Evolutionary conservation across 2,888 invertebrate species (phyloP).

Genomic region (Calameuta pallipes): DNA sequence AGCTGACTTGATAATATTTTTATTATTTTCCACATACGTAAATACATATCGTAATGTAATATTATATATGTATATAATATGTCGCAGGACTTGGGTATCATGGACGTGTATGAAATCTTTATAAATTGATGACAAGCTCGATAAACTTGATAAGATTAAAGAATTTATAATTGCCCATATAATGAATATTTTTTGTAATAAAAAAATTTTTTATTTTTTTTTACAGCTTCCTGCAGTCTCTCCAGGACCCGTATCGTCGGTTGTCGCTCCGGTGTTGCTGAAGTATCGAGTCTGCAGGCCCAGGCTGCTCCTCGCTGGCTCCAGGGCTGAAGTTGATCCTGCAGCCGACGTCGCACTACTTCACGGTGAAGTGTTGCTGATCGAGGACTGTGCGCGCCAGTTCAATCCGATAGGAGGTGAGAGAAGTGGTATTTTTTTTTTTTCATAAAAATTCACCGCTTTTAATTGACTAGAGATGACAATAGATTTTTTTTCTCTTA

Average conservation of each 20-base stretch:
- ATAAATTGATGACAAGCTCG: neutral
- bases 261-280: slow-evolving; percentile 59
- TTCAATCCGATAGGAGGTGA: slow-evolving; percentile 70
- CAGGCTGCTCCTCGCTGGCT: slow-evolving; percentile 72
- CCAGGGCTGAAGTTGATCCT: slow-evolving; percentile 74
- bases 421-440: neutral
- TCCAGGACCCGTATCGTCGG: slow-evolving; percentile 57
- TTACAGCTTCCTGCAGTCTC: slow-evolving; percentile 56
- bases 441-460: neutral
- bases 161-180: neutral
- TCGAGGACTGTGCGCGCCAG: slow-evolving; percentile 70
- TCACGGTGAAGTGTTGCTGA: slow-evolving; percentile 74
- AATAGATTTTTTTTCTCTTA: slow-evolving; percentile 20
- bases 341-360: slow-evolving; percentile 70
- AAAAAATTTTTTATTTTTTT: neutral
- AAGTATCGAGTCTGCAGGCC: slow-evolving; percentile 63
- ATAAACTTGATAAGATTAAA: neutral
- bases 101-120: neutral
- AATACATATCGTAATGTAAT: neutral
- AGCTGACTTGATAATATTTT: neutral
- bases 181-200: neutral
- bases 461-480: neutral
- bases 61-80: neutral
- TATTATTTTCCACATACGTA: neutral
- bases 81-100: neutral